A percentile compares a stretch with the other conserved stretches of the same genome.
Evolutionary conservation across 2,797 vertebrate genomes (phyloP).

Genomic region (Clarias platycephalus): DNA sequence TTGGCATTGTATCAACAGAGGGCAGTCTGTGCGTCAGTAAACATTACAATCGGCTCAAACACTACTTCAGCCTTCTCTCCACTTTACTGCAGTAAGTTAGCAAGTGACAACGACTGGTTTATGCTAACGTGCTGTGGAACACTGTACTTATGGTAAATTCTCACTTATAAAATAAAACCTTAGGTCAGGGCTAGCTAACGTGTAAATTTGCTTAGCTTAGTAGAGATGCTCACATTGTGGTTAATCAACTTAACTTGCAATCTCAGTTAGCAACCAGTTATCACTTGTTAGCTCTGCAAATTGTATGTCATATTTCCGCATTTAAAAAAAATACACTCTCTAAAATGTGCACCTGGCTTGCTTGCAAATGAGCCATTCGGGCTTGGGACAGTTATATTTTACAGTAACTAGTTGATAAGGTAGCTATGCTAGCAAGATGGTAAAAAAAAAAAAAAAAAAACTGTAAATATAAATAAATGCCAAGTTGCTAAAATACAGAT

Average conservation of each 20-base stretch:
- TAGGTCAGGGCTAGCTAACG: no score
- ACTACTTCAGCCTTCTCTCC: neutral
- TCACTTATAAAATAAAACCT: neutral
- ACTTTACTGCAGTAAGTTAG: neutral
- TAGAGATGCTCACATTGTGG: neutral
- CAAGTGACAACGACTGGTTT: neutral
- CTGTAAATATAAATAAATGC: neutral
- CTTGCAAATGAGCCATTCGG: neutral
- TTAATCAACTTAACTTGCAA: neutral
- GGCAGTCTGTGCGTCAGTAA: conserved; percentile 29
- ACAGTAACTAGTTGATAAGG: neutral
- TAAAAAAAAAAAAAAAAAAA: neutral
- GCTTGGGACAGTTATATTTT: neutral
- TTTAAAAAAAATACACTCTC: neutral
- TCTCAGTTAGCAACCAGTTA: neutral
- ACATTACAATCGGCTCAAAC: neutral
- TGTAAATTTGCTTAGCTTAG: neutral
- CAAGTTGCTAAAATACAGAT: neutral
- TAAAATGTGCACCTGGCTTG: neutral
- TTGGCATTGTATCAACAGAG: conserved; percentile 26
- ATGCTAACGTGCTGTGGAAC: neutral
- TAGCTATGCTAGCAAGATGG: neutral
- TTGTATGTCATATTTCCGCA: neutral
- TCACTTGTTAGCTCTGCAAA: neutral
- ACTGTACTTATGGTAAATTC: neutral